A percentile compares a stretch with the other conserved stretches of the same genome.
These are phyloP conservation scores for Mobula birostris DNA, from an alignment of 2,113 vertebrate species.

Conservation along the genomic window DNA sequence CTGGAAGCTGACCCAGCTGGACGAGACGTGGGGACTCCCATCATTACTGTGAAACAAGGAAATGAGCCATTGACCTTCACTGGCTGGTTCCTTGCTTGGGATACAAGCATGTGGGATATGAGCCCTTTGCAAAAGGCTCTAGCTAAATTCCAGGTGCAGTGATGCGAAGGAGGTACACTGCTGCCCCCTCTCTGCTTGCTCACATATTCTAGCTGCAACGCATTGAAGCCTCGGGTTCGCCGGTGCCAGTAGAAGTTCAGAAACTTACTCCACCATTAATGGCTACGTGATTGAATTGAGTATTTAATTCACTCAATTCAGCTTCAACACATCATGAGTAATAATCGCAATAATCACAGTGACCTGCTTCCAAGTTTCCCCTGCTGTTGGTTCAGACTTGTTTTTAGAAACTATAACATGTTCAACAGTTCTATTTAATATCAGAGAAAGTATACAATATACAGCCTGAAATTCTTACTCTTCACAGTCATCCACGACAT, in stretches of 20 bases:
- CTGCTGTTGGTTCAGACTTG: background rate
- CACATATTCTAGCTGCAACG: constrained; percentile 2
- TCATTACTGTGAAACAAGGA: constrained; percentile 53
- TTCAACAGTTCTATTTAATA: too few species aligned
- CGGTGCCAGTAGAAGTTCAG: constrained; percentile 11
- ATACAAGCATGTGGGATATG: constrained; percentile 51
- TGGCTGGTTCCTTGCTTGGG: constrained; percentile 65
- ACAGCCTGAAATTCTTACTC: too few species aligned
- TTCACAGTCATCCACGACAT: too few species aligned
- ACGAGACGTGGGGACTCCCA: constrained; percentile 42
- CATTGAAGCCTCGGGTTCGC: background rate
- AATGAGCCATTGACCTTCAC: constrained; percentile 53
- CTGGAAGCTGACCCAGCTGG: constrained; percentile 54
- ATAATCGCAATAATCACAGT: background rate
- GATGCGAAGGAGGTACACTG: too few species aligned
- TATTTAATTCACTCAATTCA: background rate
- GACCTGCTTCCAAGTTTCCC: background rate
- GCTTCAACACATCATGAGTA: background rate
- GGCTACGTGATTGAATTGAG: background rate
- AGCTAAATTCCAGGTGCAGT: background rate
- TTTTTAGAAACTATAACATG: background rate
- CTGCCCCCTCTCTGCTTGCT: background rate
- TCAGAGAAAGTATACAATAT: too few species aligned
- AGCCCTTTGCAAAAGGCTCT: background rate
- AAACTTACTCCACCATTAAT: background rate